A percentile compares a stretch with the other conserved stretches of the same genome.
phyloP scores from a whole-genome alignment of 1,140 invertebrate species.

The Bombus pascuorum region DNA sequence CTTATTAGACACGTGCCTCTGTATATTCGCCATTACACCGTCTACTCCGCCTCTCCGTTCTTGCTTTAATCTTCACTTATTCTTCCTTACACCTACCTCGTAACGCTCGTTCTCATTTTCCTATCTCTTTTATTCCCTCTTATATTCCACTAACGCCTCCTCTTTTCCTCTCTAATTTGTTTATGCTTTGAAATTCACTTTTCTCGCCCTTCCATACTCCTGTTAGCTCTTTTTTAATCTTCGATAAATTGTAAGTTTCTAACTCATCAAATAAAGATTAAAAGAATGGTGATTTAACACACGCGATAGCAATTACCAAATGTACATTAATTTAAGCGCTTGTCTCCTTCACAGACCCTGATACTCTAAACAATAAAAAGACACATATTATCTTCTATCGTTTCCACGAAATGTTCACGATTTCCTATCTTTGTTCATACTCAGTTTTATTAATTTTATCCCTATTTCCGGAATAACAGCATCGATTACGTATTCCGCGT shows the following conservation, averaged over 20 bases:
- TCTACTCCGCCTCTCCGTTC: too few relatives aligned
- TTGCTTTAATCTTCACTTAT: background rate
- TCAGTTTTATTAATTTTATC: too few relatives aligned
- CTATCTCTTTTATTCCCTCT: background rate
- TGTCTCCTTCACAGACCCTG: too few relatives aligned
- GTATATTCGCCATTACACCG: background rate
- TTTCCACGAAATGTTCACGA: too few relatives aligned
- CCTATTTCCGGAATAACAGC: too few relatives aligned
- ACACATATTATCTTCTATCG: too few relatives aligned
- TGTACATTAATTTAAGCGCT: too few relatives aligned
- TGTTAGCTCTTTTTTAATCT: too few relatives aligned
- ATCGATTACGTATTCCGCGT: background rate
- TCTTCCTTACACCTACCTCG: background rate
- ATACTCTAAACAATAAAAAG: too few relatives aligned
- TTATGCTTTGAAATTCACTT: background rate
- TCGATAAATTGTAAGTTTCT: background rate
- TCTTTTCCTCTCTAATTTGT: background rate
- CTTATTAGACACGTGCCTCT: too few relatives aligned
- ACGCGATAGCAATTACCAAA: background rate
- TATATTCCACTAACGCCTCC: background rate
- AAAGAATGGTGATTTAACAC: background rate
- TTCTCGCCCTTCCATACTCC: background rate
- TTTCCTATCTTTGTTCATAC: too few relatives aligned
- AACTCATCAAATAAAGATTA: background rate
- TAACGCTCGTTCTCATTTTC: background rate